Conservation (phyloP, 2,797 vertebrate species). For the Brachyalestes nurse region DNA sequence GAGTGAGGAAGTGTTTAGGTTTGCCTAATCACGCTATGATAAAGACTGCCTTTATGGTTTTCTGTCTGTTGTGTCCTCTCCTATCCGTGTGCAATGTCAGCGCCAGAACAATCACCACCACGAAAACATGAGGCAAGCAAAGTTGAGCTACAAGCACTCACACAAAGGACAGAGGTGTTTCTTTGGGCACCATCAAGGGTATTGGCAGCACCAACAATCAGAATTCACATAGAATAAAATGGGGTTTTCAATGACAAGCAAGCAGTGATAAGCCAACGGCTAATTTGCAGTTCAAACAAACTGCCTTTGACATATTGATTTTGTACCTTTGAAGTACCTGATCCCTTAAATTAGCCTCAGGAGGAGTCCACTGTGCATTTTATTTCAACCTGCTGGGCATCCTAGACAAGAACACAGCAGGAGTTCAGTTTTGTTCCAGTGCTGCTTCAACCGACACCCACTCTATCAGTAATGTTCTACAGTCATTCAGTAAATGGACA, state of each 20-base stretch:
- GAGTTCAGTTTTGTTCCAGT: neutral
- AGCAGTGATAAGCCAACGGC: conserved; percentile 40
- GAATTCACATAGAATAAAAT: neutral
- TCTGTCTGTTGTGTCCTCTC: conserved; percentile 40
- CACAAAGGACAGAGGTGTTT: neutral
- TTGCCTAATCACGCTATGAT: conserved; percentile 60
- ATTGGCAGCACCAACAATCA: neutral
- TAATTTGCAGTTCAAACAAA: conserved; percentile 52
- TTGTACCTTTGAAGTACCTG: conserved; percentile 37
- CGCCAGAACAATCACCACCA: conserved; percentile 28
- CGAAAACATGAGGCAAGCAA: conserved; percentile 27
- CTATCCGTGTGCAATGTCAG: conserved; percentile 45
- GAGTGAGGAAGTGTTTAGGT: conserved; percentile 57
- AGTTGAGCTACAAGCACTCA: neutral
- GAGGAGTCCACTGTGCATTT: conserved; percentile 29
- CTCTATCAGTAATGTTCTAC: neutral
- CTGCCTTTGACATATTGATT: conserved; percentile 37
- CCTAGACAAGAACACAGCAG: neutral
- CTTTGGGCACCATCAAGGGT: neutral
- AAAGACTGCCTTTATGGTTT: conserved; percentile 45
- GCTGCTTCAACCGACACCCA: neutral
- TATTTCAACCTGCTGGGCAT: neutral
- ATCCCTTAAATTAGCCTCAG: conserved; percentile 30
- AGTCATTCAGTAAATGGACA: neutral
- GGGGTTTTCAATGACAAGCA: conserved; percentile 23